Evolutionary conservation across 2,888 invertebrate genomes (phyloP).

Genomic region (Hylaea fasciaria): DNA sequence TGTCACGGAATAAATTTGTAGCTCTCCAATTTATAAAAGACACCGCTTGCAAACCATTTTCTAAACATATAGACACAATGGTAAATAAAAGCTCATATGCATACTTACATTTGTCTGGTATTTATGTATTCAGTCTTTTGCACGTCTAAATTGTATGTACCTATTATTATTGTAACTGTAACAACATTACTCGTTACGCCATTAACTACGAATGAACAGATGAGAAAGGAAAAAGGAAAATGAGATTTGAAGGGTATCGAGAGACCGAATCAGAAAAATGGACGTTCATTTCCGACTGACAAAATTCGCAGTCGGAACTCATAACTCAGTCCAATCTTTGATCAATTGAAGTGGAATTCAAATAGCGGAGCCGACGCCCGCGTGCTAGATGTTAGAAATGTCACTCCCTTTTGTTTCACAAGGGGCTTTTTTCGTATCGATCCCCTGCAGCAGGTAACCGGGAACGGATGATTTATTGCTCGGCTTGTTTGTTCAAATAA

Average conservation of each 20-base stretch:
- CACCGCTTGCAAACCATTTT: slow-evolving; percentile 32
- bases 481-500: slow-evolving; percentile 82
- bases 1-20: slow-evolving; percentile 46
- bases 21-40: slow-evolving; percentile 46
- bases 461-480: slow-evolving; percentile 82
- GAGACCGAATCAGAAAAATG: slow-evolving; percentile 36
- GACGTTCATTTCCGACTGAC: slow-evolving; percentile 40
- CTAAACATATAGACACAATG: slow-evolving; percentile 5
- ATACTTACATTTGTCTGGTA: neutral
- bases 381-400: slow-evolving; percentile 65
- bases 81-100: slow-evolving; percentile 6
- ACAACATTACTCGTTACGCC: slow-evolving; percentile 25
- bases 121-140: neutral
- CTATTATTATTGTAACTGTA: neutral
- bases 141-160: neutral
- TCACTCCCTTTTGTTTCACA: slow-evolving; percentile 77
- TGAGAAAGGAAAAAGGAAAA: slow-evolving; percentile 29
- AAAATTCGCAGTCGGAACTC: slow-evolving; percentile 36
- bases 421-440: slow-evolving; percentile 76
- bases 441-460: slow-evolving; percentile 80
- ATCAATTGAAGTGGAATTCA: slow-evolving; percentile 47
- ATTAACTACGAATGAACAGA: slow-evolving; percentile 26
- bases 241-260: slow-evolving; percentile 30
- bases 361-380: slow-evolving; percentile 44
- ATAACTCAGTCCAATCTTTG: slow-evolving; percentile 46